A percentile compares a stretch with the other conserved stretches of the same genome.
These are phyloP conservation scores for Zaprionus lachaisei DNA, from an alignment of 1,140 invertebrate species.

Conservation along the genomic window DNA sequence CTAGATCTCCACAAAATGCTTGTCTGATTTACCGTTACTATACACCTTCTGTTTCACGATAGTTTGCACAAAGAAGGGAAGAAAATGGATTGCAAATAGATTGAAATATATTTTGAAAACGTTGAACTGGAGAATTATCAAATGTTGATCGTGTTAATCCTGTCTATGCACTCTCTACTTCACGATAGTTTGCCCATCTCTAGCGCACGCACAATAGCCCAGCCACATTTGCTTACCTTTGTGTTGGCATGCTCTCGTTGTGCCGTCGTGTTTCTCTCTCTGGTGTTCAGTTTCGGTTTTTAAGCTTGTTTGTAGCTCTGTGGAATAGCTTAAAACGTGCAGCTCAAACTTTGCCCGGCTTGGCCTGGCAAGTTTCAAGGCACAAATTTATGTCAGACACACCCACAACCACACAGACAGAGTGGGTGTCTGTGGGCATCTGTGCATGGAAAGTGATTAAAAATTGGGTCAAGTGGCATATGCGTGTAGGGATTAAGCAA, in stretches of 20 bases:
- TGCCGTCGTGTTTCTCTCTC: background rate
- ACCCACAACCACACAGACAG: constrained; percentile 22
- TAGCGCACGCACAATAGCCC: constrained; percentile 1
- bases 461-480: constrained; percentile 80
- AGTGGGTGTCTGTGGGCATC: constrained; percentile 1
- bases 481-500: constrained; percentile 77
- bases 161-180: background rate
- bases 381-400: constrained; percentile 71
- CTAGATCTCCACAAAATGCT: no score
- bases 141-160: background rate
- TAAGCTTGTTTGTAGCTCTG: constrained; percentile 63
- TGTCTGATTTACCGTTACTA: no score
- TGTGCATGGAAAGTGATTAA: constrained; percentile 77
- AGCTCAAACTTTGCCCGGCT: constrained; percentile 61
- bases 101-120: background rate
- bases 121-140: no score
- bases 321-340: constrained; percentile 74
- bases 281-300: constrained; percentile 29
- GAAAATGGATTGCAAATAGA: background rate
- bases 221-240: constrained; percentile 42
- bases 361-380: constrained; percentile 66
- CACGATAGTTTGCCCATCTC: constrained; percentile 26
- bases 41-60: no score
- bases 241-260: constrained; percentile 9
- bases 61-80: no score